Percentiles rank a stretch among this genome's conserved stretches.
phyloP scores from a whole-genome alignment of 2,888 invertebrate species.

The Anagyrus pseudococci region DNA sequence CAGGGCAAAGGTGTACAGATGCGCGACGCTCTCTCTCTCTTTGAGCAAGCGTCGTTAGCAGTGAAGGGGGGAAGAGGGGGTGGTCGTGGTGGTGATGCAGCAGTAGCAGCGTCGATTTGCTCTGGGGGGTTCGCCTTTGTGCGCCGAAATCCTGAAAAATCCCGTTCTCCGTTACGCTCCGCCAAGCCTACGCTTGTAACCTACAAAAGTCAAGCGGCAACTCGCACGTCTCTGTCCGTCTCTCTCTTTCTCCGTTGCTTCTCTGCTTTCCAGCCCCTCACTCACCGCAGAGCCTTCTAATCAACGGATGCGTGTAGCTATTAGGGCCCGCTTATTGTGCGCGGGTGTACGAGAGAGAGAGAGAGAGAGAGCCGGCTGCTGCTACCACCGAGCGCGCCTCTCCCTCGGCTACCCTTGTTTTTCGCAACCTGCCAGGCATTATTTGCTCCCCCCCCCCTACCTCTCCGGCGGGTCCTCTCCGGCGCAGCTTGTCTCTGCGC shows the following conservation, averaged over 20 bases:
- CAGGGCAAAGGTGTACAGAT: too few relatives aligned
- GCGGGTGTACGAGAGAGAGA: slow-evolving; percentile 57
- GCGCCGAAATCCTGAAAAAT: slow-evolving; percentile 22
- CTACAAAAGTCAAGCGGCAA: slow-evolving; percentile 29
- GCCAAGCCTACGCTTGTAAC: slow-evolving; percentile 21
- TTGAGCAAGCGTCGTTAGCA: too few relatives aligned
- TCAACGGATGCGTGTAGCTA: slow-evolving; percentile 60
- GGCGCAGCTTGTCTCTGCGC: too few relatives aligned
- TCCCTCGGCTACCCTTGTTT: background rate
- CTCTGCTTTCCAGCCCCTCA: slow-evolving; percentile 35
- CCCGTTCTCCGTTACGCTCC: slow-evolving; percentile 12
- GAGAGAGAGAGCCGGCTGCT: too few relatives aligned
- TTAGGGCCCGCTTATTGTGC: slow-evolving; percentile 59
- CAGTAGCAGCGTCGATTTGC: too few relatives aligned
- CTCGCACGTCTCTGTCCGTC: slow-evolving; percentile 8
- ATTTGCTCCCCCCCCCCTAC: background rate
- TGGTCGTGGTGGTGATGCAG: too few relatives aligned
- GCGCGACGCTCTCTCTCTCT: too few relatives aligned
- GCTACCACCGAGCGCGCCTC: slow-evolving; percentile 41
- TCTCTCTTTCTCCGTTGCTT: slow-evolving; percentile 14
- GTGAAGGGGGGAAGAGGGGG: too few relatives aligned
- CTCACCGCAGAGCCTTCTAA: slow-evolving; percentile 48
- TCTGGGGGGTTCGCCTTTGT: slow-evolving; percentile 16
- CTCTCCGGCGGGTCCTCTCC: background rate
- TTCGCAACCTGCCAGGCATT: slow-evolving; percentile 19